Evolutionary conservation across 2,888 invertebrate genomes (phyloP), one percentile per base, ranked within the genome.

Genomic region (Nymphalis polychloros): DNA sequence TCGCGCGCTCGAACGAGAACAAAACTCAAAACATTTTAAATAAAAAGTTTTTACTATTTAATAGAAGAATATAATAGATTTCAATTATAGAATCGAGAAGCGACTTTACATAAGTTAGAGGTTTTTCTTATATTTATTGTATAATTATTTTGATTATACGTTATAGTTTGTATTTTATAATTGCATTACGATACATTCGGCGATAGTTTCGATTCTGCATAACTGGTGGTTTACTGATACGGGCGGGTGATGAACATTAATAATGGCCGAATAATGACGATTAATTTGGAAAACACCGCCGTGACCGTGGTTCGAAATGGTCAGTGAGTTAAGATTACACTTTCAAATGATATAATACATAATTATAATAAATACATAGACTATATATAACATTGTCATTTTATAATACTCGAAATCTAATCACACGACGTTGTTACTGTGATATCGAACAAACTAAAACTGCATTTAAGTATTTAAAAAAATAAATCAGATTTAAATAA

Each of bases 211-310:
- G 41, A 48, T 72, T 67, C 57, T 52, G 53, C 66, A 70, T 49
- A 55, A 31, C 16, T 48, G 35, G 64, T 57, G 52, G 55, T 8
- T 41, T 20, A 59, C 53, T 59, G 49, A 62, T 49, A 63, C 64
- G 53, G 67, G 71, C 70, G 67, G 75, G 75, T 75, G 73, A 75
- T 73, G 73, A 77, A 72, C 79, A 77, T 82, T 80, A 81, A 80
- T 80, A 82, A 83, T 81, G 80, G 76, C 67, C 71, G 69, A 67
- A 82, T 80, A 71, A 81, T 77, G 78, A 53, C 3, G 79, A 78
- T 78, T 78, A 87, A 85, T 87, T 88, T 85, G 76, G 84, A 87
- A 88, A 76, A 81, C 71, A 79, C 78, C 83, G 84, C 85, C 83
- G 78, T 76, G 81, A 82, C 86, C 84, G 84, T 82, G 84, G 84